phyloP scores from a whole-genome alignment of 2,113 vertebrate genomes.

The Harpagus bidentatus region DNA sequence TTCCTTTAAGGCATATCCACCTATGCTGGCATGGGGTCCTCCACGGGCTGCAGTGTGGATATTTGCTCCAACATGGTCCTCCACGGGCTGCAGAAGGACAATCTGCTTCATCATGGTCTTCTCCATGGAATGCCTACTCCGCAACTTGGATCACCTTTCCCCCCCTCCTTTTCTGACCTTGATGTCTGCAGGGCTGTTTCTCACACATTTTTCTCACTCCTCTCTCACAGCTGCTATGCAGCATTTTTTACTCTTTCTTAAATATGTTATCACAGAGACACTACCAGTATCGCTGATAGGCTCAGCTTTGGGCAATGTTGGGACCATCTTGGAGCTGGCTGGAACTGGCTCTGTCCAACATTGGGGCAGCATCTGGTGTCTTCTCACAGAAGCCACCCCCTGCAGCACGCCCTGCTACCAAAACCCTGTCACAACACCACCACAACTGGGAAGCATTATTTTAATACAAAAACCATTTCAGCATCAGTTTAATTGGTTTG shows the following conservation, averaged over 20 bases:
- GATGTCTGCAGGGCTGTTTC: background rate
- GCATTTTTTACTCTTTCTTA: background rate
- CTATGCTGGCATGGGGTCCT: background rate
- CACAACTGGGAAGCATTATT: background rate
- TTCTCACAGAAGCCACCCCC: background rate
- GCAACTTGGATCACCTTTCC: background rate
- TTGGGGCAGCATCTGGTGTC: background rate
- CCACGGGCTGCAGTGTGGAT: background rate
- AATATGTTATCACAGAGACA: background rate
- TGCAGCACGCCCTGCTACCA: too few relatives aligned
- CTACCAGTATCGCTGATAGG: rapidly evolving
- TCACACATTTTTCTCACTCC: background rate
- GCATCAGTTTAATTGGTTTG: background rate
- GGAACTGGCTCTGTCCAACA: background rate
- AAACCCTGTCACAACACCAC: background rate
- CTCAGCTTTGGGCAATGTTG: background rate
- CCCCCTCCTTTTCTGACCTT: background rate
- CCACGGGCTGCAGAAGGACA: background rate
- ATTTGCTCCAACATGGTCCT: background rate
- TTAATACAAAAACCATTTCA: background rate
- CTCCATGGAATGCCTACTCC: background rate
- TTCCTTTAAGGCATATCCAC: background rate
- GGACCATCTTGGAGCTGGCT: background rate
- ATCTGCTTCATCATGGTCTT: background rate
- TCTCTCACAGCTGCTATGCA: background rate